Evolutionary conservation across 2,888 invertebrate genomes (phyloP).

Genomic region (Drosophila lutescens): DNA sequence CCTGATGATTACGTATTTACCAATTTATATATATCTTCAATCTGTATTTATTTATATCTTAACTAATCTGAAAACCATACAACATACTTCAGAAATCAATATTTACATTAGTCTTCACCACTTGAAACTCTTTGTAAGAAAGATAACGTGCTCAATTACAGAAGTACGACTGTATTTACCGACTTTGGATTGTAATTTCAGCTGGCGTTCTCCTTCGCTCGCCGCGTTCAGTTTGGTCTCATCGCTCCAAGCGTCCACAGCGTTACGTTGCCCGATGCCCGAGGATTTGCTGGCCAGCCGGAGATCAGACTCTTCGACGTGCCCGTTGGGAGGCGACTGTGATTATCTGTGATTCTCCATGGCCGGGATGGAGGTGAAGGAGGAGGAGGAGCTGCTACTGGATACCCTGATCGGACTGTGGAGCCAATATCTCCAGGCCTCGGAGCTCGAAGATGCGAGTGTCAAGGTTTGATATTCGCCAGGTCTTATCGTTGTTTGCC

Average conservation of each 20-base stretch:
- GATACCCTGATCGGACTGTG: slow-evolving; percentile 79
- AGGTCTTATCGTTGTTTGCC: slow-evolving; percentile 24
- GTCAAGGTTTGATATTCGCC: slow-evolving; percentile 65
- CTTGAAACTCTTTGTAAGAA: background rate
- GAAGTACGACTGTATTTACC: slow-evolving; percentile 19
- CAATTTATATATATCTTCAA: too few species aligned
- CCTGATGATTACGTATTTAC: too few species aligned
- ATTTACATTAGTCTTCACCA: background rate
- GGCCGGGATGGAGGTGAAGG: slow-evolving; percentile 50
- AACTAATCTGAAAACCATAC: background rate
- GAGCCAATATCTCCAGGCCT: slow-evolving; percentile 75
- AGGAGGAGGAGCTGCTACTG: slow-evolving; percentile 59
- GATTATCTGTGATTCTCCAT: slow-evolving; percentile 54
- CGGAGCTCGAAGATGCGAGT: slow-evolving; percentile 63
- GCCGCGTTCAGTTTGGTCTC: slow-evolving; percentile 51
- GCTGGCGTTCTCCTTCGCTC: slow-evolving; percentile 49
- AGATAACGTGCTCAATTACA: background rate
- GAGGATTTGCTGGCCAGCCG: slow-evolving; percentile 35
- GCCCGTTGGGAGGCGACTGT: slow-evolving; percentile 18
- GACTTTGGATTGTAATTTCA: slow-evolving; percentile 47
- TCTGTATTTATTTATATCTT: background rate
- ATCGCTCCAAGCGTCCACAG: slow-evolving; percentile 63
- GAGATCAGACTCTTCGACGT: slow-evolving; percentile 25
- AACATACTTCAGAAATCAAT: background rate
- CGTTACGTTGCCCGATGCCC: slow-evolving; percentile 60